Conservation (phyloP, 2,797 vertebrate genomes). For the Gymnothorax javanicus region DNA sequence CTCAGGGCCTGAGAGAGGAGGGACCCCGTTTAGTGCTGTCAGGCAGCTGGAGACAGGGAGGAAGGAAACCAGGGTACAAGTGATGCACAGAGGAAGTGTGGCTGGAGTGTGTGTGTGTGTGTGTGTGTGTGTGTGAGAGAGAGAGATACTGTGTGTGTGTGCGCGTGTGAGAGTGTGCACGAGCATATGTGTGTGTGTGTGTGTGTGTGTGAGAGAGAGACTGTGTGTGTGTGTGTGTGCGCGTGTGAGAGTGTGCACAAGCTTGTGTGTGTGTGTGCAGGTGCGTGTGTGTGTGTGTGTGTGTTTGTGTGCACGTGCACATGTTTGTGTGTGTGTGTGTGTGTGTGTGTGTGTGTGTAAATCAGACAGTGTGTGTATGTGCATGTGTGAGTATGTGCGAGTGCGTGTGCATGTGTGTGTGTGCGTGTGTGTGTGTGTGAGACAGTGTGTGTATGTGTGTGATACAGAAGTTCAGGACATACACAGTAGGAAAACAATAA, state of each 20-base stretch:
- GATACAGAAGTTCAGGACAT: slow-evolving; percentile 6
- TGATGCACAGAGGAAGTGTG: not conserved
- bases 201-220: too few relatives aligned
- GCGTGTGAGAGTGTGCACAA: not conserved
- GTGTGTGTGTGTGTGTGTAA: slow-evolving; percentile 38
- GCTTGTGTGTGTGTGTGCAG: slow-evolving; percentile 36
- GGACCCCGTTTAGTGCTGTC: not conserved
- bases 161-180: not conserved
- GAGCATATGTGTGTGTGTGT: slow-evolving; percentile 5
- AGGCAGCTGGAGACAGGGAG: not conserved
- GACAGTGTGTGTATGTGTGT: slow-evolving; percentile 22
- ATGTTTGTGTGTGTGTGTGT: not conserved
- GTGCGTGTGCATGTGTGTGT: not conserved
- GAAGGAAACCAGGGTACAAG: slow-evolving; percentile 21
- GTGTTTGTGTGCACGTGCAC: not conserved
- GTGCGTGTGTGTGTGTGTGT: not conserved
- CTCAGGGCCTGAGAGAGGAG: not conserved
- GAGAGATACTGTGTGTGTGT: too few relatives aligned
- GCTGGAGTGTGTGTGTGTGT: not conserved
- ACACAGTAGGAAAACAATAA: slow-evolving; percentile 22
- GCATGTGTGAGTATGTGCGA: slow-evolving; percentile 39
- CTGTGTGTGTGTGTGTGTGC: slow-evolving; percentile 17
- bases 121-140: not conserved
- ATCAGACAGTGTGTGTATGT: slow-evolving; percentile 21
- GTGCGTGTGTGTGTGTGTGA: slow-evolving; percentile 34